Conservation (phyloP, 2,888 invertebrate species). For the Eilema sororculum region DNA sequence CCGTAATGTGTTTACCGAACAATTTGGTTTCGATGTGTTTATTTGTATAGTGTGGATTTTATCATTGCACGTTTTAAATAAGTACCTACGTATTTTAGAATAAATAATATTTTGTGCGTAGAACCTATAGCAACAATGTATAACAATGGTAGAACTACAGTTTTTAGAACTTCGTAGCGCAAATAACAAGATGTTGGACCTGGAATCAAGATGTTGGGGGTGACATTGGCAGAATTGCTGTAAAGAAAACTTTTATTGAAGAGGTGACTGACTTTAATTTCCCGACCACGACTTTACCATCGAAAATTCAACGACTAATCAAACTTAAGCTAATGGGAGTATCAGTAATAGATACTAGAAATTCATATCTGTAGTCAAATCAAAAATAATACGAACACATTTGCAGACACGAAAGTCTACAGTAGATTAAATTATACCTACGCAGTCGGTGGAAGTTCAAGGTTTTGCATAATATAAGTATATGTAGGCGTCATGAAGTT, state of each 20-base stretch:
- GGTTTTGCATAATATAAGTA: not conserved
- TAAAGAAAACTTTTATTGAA: not conserved
- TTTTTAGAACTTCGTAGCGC: no score
- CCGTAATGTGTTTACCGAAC: not conserved
- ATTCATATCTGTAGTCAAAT: no score
- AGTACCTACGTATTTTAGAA: not conserved
- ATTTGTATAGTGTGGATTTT: not conserved
- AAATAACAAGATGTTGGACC: no score
- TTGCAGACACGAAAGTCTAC: not conserved
- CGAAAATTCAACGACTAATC: not conserved
- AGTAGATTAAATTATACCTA: not conserved
- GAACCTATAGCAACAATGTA: no score
- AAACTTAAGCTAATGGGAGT: not conserved
- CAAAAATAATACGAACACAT: not conserved
- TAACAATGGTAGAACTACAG: no score
- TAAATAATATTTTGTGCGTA: not conserved
- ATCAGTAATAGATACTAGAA: not conserved
- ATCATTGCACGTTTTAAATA: not conserved
- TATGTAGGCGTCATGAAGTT: not conserved
- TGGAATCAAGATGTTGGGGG: no score
- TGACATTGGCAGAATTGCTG: not conserved
- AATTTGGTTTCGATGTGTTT: not conserved
- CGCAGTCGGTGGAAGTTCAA: not conserved
- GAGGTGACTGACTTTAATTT: not conserved
- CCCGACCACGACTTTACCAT: not conserved